These are phyloP conservation scores for Limnephilus auricula DNA, from an alignment of 2,888 invertebrate genomes.

Conservation along the genomic window DNA sequence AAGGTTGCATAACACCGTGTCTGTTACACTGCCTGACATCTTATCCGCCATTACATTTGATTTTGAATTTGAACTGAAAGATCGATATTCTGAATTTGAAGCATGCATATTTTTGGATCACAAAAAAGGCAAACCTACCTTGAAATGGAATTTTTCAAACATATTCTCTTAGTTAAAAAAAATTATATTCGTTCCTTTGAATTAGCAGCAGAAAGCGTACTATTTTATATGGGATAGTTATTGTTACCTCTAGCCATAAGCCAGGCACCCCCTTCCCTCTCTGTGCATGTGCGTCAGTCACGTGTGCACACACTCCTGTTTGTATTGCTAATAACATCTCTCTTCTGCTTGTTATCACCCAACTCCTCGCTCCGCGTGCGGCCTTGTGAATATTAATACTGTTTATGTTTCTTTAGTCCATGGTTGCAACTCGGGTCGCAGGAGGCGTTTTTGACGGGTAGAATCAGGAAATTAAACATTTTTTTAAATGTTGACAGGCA, in stretches of 20 bases:
- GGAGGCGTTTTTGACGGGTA: not conserved
- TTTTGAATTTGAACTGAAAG: no score
- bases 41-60: no score
- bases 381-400: conserved; percentile 24
- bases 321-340: not conserved
- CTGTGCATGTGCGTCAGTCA: not conserved
- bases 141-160: no score
- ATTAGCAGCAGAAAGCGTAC: not conserved
- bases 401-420: conserved; percentile 16
- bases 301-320: conserved; percentile 7
- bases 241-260: not conserved
- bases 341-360: not conserved
- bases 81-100: no score
- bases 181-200: no score
- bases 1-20: no score
- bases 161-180: no score
- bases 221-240: not conserved
- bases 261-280: not conserved
- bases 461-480: no score
- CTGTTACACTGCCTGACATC: no score
- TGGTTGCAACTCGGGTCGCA: not conserved
- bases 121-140: no score
- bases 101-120: no score
- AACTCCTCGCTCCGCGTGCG: not conserved
- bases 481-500: no score